A percentile compares a stretch with the other conserved stretches of the same genome.
Evolutionary conservation across 2,797 vertebrate species (phyloP).

Genomic region (Poecilia gillii): DNA sequence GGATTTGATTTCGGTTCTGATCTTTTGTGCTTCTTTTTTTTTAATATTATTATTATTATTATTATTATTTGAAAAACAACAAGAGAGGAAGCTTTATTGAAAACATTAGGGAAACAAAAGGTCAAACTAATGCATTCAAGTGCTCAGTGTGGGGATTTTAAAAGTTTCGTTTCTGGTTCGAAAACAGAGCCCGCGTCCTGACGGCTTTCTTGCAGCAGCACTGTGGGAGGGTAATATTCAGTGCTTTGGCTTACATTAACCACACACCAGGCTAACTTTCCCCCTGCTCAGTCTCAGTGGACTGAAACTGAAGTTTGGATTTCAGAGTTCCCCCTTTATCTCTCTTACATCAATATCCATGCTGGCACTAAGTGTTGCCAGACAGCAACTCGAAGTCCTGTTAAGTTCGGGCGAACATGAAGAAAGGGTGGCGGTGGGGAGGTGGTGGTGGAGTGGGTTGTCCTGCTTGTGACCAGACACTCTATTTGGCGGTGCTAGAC

Average conservation of each 20-base stretch:
- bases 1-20: slow-evolving; percentile 40
- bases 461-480: slow-evolving; percentile 72
- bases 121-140: slow-evolving; percentile 72
- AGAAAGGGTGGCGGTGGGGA: slow-evolving; percentile 66
- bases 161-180: slow-evolving; percentile 72
- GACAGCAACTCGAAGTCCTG: slow-evolving; percentile 76
- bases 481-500: slow-evolving; percentile 77
- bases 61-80: slow-evolving; percentile 42
- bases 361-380: slow-evolving; percentile 82
- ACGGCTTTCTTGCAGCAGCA: slow-evolving; percentile 65
- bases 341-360: slow-evolving; percentile 80
- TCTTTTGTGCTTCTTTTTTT: slow-evolving; percentile 37
- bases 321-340: slow-evolving; percentile 80
- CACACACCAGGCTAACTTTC: slow-evolving; percentile 79
- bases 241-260: slow-evolving; percentile 81
- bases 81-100: slow-evolving; percentile 43
- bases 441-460: slow-evolving; percentile 64
- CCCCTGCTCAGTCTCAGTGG: slow-evolving; percentile 78
- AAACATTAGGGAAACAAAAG: slow-evolving; percentile 57
- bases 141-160: slow-evolving; percentile 49
- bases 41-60: slow-evolving; percentile 1
- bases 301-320: slow-evolving; percentile 80
- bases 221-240: slow-evolving; percentile 81
- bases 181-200: slow-evolving; percentile 67
- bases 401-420: slow-evolving; percentile 70